Conservation (phyloP, 1,140 invertebrate genomes). For the Drosophila subobscura region DNA sequence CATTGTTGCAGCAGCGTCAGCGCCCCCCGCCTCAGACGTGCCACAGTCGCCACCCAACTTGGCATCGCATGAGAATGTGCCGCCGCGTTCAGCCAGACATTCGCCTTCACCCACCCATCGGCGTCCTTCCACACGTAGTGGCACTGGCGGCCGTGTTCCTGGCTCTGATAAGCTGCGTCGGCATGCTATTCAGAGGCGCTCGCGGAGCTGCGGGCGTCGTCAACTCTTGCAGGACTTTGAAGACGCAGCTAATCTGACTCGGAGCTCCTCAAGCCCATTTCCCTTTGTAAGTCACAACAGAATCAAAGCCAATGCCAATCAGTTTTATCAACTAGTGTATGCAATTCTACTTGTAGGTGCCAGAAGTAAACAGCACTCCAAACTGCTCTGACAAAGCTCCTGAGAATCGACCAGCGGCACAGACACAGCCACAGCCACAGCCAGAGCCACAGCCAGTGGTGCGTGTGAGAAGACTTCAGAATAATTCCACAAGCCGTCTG, state of each 20-base stretch:
- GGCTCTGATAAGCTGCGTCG: constrained; percentile 60
- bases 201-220: constrained; percentile 54
- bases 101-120: constrained; percentile 4
- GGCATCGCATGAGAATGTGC: constrained; percentile 9
- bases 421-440: not conserved
- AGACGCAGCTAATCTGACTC: not conserved
- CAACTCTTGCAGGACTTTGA: constrained; percentile 60
- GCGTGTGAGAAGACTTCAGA: constrained; percentile 5
- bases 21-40: too few relatives aligned
- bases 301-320: not conserved
- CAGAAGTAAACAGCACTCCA: constrained; percentile 45
- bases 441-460: constrained; percentile 7
- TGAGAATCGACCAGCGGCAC: not conserved
- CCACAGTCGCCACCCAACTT: not conserved
- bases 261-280: constrained; percentile 22
- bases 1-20: not conserved
- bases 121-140: constrained; percentile 19
- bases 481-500: constrained; percentile 17
- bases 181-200: constrained; percentile 52
- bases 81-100: not conserved
- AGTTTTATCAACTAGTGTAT: not conserved
- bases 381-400: not conserved
- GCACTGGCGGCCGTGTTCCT: constrained; percentile 27
- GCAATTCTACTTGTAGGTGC: constrained; percentile 18
- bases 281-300: constrained; percentile 40